Conservation (phyloP, 2,113 vertebrate genomes). For the Rhabdomys dilectus region DNA sequence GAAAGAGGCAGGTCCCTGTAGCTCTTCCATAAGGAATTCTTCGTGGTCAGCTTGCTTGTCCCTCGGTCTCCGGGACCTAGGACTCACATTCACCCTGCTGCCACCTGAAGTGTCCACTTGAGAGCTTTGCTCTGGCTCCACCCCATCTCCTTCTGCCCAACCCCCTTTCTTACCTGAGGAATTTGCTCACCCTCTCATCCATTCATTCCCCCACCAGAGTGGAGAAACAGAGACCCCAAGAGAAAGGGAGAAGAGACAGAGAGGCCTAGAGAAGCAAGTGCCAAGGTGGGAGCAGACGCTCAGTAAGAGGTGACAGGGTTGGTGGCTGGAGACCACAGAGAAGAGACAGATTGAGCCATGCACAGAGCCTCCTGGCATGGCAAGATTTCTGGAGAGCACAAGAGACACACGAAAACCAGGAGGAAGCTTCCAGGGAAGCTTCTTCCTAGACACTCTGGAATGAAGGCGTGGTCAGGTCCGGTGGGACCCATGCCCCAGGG, state of each 20-base stretch:
- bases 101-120: rapidly evolving
- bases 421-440: too few species aligned
- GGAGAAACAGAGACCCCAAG: background rate
- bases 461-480: background rate
- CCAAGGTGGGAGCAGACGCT: background rate
- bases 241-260: too few species aligned
- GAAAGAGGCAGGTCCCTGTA: rapidly evolving
- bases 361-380: background rate
- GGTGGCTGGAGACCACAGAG: background rate
- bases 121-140: background rate
- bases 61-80: background rate
- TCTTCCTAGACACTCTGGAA: background rate
- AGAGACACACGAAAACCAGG: background rate
- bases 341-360: background rate
- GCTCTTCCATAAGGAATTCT: background rate
- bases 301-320: background rate
- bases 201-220: background rate
- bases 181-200: background rate
- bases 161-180: background rate
- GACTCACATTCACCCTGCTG: too few species aligned
- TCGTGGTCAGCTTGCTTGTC: background rate
- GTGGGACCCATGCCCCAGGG: background rate
- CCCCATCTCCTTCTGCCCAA: background rate
- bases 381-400: background rate
- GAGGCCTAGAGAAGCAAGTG: background rate